Base-by-base conservation (phyloP, 2,888 invertebrate genomes). In the Melanotus villosus region DNA sequence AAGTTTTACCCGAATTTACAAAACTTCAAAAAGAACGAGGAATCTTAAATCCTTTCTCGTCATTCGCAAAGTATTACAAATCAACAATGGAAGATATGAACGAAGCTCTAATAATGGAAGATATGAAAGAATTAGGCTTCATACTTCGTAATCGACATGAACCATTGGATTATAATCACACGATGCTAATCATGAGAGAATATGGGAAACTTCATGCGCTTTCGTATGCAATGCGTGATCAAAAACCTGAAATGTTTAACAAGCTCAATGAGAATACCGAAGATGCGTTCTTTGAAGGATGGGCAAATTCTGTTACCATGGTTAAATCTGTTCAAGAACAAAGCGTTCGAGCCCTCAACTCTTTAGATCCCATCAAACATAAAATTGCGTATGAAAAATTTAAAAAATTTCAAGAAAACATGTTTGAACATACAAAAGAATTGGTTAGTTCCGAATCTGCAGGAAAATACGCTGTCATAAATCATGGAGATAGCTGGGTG, bases 181-280 rank as follows among this genome's bases (percentile, higher is more conserved):
- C 75, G 3, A 54, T 62, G 16, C 36, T 81, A 4, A 77, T 78
- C 19, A 64, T 80, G 62, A 72, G 73, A 41, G 76, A 77, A 19
- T 77, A 81, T 43, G 81, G 77, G 4, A 75, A 73, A 57, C 73
- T 78, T 16, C 81, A 81, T 59, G 77, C 80, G 2, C 52, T 80
- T 9, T 80, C 78, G 0, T 80, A 76, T 60, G 80, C 78, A 0
- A 36, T 81, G 38, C 74, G 74, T 21, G 76, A 77, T 56, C 73
- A 76, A 21, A 66, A 74, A 30, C 76, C 77, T 0, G 76, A 75
- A 19, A 26, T 71, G 18, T 77, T 78, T 56, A 23, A 74, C 7
- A 59, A 73, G 36, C 34, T 80, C 3, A 52, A 38, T 1, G 64
- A 68, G 12, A 70, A 72, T 6, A 43, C 71, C 34, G 18, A 66